A percentile compares a stretch with the other conserved stretches of the same genome.
phyloP scores from a whole-genome alignment of 2,888 invertebrate genomes.

The Gastrophysa polygoni region DNA sequence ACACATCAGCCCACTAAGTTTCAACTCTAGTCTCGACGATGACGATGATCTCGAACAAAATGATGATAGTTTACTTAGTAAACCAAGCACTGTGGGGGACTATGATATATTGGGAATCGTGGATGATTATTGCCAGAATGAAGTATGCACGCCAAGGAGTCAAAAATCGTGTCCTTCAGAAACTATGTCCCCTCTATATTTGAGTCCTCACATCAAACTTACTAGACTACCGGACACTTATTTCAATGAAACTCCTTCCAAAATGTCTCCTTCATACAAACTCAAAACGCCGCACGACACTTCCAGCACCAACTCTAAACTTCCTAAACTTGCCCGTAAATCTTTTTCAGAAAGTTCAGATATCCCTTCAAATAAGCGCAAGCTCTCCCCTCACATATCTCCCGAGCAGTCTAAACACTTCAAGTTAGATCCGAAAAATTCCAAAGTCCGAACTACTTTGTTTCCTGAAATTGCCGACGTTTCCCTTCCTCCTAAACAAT shows the following conservation, averaged over 20 bases:
- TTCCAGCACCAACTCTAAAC: conserved; percentile 42
- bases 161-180: conserved; percentile 25
- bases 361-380: conserved; percentile 36
- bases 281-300: conserved; percentile 56
- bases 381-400: conserved; percentile 33
- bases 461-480: conserved; percentile 57
- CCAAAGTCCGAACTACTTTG: conserved; percentile 54
- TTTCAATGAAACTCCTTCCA: conserved; percentile 40
- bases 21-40: conserved; percentile 40
- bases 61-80: conserved; percentile 18
- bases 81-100: conserved; percentile 31
- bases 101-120: conserved; percentile 41
- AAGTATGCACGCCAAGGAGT: conserved; percentile 31
- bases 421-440: conserved; percentile 42
- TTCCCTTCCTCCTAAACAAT: conserved; percentile 61
- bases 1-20: conserved; percentile 64
- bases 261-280: conserved; percentile 47
- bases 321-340: conserved; percentile 52
- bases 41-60: conserved; percentile 23
- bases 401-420: conserved; percentile 33
- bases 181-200: conserved; percentile 41
- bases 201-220: conserved; percentile 36
- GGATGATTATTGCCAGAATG: conserved; percentile 20
- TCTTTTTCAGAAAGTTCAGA: conserved; percentile 44
- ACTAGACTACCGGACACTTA: conserved; percentile 6